Base-by-base conservation (phyloP, 2,113 vertebrate genomes). In the Oncorhynchus keta region DNA sequence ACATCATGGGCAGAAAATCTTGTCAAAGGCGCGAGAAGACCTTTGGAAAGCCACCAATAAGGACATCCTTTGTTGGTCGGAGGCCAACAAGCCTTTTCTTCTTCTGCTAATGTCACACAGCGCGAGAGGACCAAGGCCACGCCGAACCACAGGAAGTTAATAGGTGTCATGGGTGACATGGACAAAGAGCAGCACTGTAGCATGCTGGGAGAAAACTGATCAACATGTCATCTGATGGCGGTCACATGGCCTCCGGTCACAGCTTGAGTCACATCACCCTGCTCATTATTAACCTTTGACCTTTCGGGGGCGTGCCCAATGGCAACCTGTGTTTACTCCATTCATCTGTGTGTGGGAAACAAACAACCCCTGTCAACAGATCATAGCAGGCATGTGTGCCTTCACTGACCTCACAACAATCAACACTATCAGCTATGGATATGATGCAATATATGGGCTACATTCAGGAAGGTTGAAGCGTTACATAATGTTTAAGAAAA, bases 151-250 rank as follows among this genome's bases (percentile, higher is more conserved):
- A 66, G 55, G 67, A 32, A 80, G 73, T 86, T 88, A 90, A 91
- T 84, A 84, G 83, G 83, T 89, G 85, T 84, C 88, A 80, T 8
- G 70, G 78, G 76, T 81, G 79, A 75, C n/a, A 75, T 74, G 79
- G 81, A 87, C 84, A 85, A 81, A 77, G 85, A 83, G 67, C 72
- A 70, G 59, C 13, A 32, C 79, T 72, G 48, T 66, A 51, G 3
- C 86, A 87, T 45, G 81, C 85, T 85, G 85, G 65, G 88, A 76
- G 70, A 75, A 81, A 88, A 78, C 76, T 68, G 77, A 88, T 83
- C 80, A 76, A 59, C 51, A 66, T 85, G 88, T 89, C 87, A 84
- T 69, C 26, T 75, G n/a, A 76, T 83, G 86, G 86, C 87, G 81
- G 72, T 74, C 73, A 81, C 82, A 82, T 76, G 76, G 85, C 83